phyloP scores from a whole-genome alignment of 2,797 vertebrate genomes.

The Pogoniulus pusillus region DNA sequence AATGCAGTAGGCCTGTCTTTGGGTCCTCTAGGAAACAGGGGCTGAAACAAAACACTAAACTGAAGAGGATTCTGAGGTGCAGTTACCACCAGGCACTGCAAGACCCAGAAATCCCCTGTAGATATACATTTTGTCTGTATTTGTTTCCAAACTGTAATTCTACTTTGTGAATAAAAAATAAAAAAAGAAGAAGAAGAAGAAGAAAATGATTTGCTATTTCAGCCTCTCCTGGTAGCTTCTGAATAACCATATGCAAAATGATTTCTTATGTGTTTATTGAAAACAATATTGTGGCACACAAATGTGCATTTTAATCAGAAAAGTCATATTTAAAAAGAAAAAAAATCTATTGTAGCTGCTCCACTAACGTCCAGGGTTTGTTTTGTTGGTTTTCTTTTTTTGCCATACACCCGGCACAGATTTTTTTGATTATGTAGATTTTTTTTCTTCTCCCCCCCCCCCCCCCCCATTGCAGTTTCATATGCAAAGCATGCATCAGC shows the following conservation, averaged over 20 bases:
- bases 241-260: slow-evolving; percentile 41
- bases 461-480: slow-evolving; percentile 79
- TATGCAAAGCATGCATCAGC: slow-evolving; percentile 87
- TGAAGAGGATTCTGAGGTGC: slow-evolving; percentile 46
- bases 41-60: slow-evolving; percentile 62
- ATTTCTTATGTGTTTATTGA: slow-evolving; percentile 42
- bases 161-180: background rate
- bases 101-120: slow-evolving; percentile 14
- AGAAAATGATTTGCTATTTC: slow-evolving; percentile 27
- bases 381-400: too few relatives aligned
- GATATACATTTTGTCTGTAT: slow-evolving; percentile 11
- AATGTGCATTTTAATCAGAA: slow-evolving; percentile 39
- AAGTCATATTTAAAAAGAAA: slow-evolving; percentile 56
- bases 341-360: slow-evolving; percentile 48
- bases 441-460: too few relatives aligned
- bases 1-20: slow-evolving; percentile 49
- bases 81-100: slow-evolving; percentile 31
- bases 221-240: slow-evolving; percentile 2
- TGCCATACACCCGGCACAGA: slow-evolving; percentile 75
- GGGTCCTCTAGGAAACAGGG: slow-evolving; percentile 19
- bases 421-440: slow-evolving; percentile 86
- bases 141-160: slow-evolving; percentile 57
- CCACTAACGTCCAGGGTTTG: slow-evolving; percentile 66
- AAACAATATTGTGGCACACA: slow-evolving; percentile 19
- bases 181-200: background rate